phyloP scores from a whole-genome alignment of 1,140 invertebrate genomes.

The Carposina sasakii region DNA sequence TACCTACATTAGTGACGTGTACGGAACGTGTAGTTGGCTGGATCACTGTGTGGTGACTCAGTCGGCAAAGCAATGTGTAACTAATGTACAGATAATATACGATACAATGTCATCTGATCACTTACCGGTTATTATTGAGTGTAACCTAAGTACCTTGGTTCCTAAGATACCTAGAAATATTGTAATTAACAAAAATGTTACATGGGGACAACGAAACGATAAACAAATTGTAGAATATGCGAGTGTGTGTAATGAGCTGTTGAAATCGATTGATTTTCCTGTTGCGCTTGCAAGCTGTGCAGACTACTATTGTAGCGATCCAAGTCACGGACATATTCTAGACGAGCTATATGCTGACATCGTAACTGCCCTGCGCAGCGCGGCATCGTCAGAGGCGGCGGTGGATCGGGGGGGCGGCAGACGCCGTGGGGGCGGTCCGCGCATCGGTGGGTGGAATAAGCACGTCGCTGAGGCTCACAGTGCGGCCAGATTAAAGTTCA shows the following conservation, averaged over 20 bases:
- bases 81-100: neutral
- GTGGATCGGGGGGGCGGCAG: neutral
- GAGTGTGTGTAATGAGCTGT: neutral
- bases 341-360: neutral
- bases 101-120: conserved; percentile 1
- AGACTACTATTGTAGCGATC: neutral
- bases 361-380: neutral
- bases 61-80: neutral
- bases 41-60: conserved; percentile 1
- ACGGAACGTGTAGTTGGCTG: neutral
- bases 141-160: neutral
- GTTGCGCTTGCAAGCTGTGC: neutral
- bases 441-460: neutral
- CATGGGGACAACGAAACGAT: neutral
- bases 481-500: neutral
- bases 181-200: neutral
- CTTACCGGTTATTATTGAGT: neutral
- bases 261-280: conserved; percentile 5
- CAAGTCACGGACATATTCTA: neutral
- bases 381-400: neutral
- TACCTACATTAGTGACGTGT: conserved; percentile 1
- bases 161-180: neutral
- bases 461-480: neutral
- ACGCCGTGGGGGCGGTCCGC: too few species aligned
- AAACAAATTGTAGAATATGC: neutral